Conservation (phyloP, 2,888 invertebrate genomes). For the Odontothrips loti region DNA sequence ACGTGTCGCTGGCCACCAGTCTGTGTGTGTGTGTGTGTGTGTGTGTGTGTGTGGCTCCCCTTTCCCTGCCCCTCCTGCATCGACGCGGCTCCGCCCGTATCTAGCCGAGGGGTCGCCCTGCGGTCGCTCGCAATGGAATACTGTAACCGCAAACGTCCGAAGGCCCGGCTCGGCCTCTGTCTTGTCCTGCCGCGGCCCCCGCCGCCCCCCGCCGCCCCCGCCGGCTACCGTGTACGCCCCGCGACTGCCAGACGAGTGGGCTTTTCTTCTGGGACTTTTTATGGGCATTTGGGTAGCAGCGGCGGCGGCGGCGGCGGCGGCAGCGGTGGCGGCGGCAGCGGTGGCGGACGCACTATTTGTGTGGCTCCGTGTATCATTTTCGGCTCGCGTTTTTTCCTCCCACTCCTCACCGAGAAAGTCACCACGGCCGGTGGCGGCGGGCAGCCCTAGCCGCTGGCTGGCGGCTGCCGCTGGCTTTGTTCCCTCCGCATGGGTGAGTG, state of each 20-base stretch:
- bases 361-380: background rate
- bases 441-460: background rate
- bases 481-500: background rate
- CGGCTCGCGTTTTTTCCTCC: background rate
- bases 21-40: too few relatives aligned
- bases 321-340: background rate
- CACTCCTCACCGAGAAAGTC: background rate
- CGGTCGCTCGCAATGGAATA: constrained; percentile 5
- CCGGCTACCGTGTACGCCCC: too few relatives aligned
- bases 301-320: background rate
- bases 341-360: background rate
- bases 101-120: background rate
- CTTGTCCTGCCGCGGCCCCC: background rate
- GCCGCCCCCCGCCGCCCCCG: too few relatives aligned
- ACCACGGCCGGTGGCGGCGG: too few relatives aligned
- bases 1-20: background rate
- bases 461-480: background rate
- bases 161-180: background rate
- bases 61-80: too few relatives aligned
- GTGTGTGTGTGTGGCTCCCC: too few relatives aligned
- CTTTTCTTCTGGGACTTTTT: background rate
- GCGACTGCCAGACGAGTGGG: too few relatives aligned
- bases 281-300: background rate
- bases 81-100: too few relatives aligned
- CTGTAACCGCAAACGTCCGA: background rate